Base-by-base conservation (phyloP, 2,888 invertebrate species). In the Leucophenga montana region DNA sequence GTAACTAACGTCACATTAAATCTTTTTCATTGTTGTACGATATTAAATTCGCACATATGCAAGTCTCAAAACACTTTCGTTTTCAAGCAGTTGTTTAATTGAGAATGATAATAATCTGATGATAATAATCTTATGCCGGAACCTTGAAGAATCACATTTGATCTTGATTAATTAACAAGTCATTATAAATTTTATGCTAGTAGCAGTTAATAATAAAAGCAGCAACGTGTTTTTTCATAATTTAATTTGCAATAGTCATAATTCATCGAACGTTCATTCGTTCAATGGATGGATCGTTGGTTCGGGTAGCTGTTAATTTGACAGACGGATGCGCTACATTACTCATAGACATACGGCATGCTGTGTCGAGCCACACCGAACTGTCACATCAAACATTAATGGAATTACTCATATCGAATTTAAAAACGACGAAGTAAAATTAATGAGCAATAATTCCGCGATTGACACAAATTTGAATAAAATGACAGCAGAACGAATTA, bases 121-220 rank as follows among this genome's bases (percentile, higher is more conserved):
- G 27, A 56, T 14, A 14, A 27, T 56, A 27, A 56, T 18, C 6
- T 27, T 18, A 27, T 27, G 13, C 14, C 22, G 20, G 14, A 56
- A 27, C 56, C 56, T 56, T 56, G 56, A 11, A 50, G 50, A 50
- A n/a, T 8, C 27, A 56, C 8, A 56, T 56, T 56, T 56, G 53
- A 56, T 13, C 56, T 56, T 56, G 56, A 56, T 56, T 56, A 56
- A 56, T 56, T 56, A 56, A 13, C 56, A 27, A 56, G 56, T 56
- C 22, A 50, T 16, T 50, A 50, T 50, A 39, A 39, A 50, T 18
- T 50, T n/a, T 1, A 50, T 11, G 11, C n/a, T 50, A 50, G 50
- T 18, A 18, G 50, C 18, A n/a, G 50, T 8, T 50, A 50, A 50
- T 50, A 50, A 50, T 13, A 50, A n/a, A 50, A 50, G 50, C n/a